These are phyloP conservation scores for Papilio polytes DNA, from an alignment of 1,140 invertebrate genomes.

Conservation along the genomic window DNA sequence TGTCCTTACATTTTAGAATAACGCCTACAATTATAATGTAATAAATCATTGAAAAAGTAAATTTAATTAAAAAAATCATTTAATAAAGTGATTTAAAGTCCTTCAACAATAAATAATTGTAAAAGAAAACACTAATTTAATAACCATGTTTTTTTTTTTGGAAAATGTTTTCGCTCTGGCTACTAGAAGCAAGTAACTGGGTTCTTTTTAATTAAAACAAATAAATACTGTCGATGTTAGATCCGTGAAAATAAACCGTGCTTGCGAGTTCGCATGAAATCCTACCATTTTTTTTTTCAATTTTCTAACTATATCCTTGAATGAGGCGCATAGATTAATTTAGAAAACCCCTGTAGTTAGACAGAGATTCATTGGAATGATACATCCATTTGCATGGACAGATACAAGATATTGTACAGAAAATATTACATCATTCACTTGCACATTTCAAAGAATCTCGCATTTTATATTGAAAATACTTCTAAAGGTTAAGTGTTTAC, in stretches of 20 bases:
- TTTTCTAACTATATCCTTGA: conserved; percentile 61
- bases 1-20: conserved; percentile 4
- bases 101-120: conserved; percentile 35
- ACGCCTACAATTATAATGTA: background rate
- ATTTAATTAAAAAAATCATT: background rate
- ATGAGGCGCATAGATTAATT: conserved; percentile 68
- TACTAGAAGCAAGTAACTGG: conserved; percentile 83
- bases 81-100: background rate
- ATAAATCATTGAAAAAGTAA: background rate
- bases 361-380: conserved; percentile 77
- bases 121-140: conserved; percentile 61
- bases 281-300: conserved; percentile 53
- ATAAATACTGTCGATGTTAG: conserved; percentile 65
- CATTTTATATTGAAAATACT: conserved; percentile 52
- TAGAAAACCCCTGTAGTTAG: conserved; percentile 73
- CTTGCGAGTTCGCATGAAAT: conserved; percentile 75
- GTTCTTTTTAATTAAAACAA: conserved; percentile 54
- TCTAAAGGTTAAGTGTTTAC: conserved; percentile 73
- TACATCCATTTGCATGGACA: conserved; percentile 41
- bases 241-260: conserved; percentile 56
- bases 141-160: conserved; percentile 61
- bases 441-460: conserved; percentile 79
- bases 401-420: background rate
- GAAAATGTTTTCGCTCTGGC: conserved; percentile 80
- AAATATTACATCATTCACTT: conserved; percentile 11